These are phyloP conservation scores for Eudasyphora cyanicolor DNA, from an alignment of 2,888 invertebrate species.

Conservation along the genomic window DNA sequence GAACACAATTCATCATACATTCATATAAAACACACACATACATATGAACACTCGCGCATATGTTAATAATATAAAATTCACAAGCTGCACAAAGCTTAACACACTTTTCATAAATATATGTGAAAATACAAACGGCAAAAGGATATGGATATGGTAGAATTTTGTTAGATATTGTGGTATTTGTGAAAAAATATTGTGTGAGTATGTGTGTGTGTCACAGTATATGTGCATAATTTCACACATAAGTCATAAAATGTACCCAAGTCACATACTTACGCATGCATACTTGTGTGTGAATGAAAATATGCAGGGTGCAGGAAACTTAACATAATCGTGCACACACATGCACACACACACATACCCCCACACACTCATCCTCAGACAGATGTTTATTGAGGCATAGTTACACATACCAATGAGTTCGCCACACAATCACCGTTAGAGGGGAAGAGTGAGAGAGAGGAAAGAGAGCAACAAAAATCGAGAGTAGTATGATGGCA, in stretches of 20 bases:
- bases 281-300: background rate
- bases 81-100: slow-evolving; percentile 1
- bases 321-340: slow-evolving; percentile 26
- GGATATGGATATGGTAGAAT: background rate
- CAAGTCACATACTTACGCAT: slow-evolving; percentile 15
- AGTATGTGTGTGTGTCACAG: background rate
- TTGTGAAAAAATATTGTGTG: background rate
- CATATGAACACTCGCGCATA: background rate
- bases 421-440: background rate
- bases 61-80: slow-evolving; percentile 22
- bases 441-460: background rate
- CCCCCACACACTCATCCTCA: background rate
- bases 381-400: slow-evolving; percentile 26
- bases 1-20: background rate
- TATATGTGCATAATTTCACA: slow-evolving; percentile 53
- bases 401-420: background rate
- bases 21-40: background rate
- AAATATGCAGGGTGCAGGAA: slow-evolving; percentile 18
- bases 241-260: slow-evolving; percentile 36
- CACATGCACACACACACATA: slow-evolving; percentile 34
- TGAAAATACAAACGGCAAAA: background rate
- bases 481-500: no score
- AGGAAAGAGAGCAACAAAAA: no score
- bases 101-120: background rate
- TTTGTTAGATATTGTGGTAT: background rate